Percentiles rank a stretch among this genome's conserved stretches.
Conservation (phyloP, 2,113 vertebrate genomes). For the Channa maculata region DNA sequence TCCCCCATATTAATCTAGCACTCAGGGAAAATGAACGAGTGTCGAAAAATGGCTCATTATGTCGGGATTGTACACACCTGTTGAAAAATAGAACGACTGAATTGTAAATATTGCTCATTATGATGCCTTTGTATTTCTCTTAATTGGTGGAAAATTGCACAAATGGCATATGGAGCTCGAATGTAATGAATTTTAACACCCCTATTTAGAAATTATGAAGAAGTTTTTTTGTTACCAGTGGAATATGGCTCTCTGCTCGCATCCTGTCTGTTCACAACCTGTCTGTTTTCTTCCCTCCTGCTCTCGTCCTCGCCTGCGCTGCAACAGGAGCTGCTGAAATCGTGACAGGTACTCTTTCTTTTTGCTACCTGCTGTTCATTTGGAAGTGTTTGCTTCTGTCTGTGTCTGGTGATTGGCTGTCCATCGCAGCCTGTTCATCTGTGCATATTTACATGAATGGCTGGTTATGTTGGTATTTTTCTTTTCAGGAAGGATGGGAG, state of each 20-base stretch:
- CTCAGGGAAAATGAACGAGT: conserved; percentile 24
- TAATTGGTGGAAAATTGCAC: conserved; percentile 57
- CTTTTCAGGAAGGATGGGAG: conserved; percentile 39
- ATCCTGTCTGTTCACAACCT: conserved; percentile 65
- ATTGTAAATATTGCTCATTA: conserved; percentile 36
- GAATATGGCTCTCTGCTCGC: conserved; percentile 50
- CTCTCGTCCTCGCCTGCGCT: conserved; percentile 58
- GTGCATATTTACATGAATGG: conserved; percentile 69
- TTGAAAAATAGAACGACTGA: conserved; percentile 32
- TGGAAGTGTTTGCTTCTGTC: conserved; percentile 61
- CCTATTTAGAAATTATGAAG: conserved; percentile 38
- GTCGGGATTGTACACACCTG: conserved; percentile 30
- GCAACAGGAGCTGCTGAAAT: conserved; percentile 84
- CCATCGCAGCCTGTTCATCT: conserved; percentile 66
- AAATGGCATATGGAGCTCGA: conserved; percentile 44
- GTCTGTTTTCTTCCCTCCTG: conserved; percentile 60
- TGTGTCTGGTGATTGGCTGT: conserved; percentile 70
- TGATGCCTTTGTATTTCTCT: conserved; percentile 47
- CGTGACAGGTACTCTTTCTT: conserved; percentile 82
- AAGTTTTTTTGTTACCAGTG: conserved; percentile 32
- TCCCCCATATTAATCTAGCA: conserved; percentile 46
- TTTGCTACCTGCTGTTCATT: conserved; percentile 70
- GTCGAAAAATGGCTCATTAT: conserved; percentile 50
- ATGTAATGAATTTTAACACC: conserved; percentile 50
- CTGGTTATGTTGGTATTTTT: conserved; percentile 43